phyloP scores from a whole-genome alignment of 1,140 invertebrate genomes.

The Contarinia nasturtii region DNA sequence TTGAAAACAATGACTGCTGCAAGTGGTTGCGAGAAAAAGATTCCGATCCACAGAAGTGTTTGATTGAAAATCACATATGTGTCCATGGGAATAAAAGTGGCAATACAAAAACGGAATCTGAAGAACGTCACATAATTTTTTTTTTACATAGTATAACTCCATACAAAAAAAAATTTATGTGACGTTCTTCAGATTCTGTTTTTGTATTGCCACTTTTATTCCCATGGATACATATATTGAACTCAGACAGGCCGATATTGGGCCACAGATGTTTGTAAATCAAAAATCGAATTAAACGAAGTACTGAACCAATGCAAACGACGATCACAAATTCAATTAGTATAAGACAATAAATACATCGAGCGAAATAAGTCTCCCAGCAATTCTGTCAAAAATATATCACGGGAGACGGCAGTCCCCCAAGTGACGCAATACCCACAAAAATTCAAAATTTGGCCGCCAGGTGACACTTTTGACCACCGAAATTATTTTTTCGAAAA shows the following conservation, averaged over 20 bases:
- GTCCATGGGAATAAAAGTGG: conserved; percentile 48
- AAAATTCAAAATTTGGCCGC: too few relatives aligned
- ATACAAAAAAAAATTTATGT: too few relatives aligned
- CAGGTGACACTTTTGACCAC: too few relatives aligned
- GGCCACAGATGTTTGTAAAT: conserved; percentile 10
- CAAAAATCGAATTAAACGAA: conserved; percentile 25
- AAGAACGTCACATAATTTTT: too few relatives aligned
- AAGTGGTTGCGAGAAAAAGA: conserved; percentile 45
- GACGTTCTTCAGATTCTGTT: too few relatives aligned
- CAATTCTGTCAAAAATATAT: conserved; percentile 28
- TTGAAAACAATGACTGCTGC: conserved; percentile 39
- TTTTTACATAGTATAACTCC: too few relatives aligned
- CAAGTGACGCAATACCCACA: too few relatives aligned
- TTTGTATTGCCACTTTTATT: too few relatives aligned
- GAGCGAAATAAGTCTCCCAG: conserved; percentile 52
- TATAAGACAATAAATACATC: conserved; percentile 52
- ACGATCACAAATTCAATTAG: conserved; percentile 47
- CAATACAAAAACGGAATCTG: too few relatives aligned
- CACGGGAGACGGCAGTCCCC: too few relatives aligned
- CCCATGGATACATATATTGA: too few relatives aligned
- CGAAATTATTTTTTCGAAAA: too few relatives aligned
- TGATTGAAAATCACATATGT: conserved; percentile 65
- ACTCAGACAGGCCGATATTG: conserved; percentile 33
- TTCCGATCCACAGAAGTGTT: conserved; percentile 47
- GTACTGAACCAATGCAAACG: conserved; percentile 29